Evolutionary conservation across 2,113 vertebrate genomes (phyloP).

Genomic region (Sclerurus mexicanus): DNA sequence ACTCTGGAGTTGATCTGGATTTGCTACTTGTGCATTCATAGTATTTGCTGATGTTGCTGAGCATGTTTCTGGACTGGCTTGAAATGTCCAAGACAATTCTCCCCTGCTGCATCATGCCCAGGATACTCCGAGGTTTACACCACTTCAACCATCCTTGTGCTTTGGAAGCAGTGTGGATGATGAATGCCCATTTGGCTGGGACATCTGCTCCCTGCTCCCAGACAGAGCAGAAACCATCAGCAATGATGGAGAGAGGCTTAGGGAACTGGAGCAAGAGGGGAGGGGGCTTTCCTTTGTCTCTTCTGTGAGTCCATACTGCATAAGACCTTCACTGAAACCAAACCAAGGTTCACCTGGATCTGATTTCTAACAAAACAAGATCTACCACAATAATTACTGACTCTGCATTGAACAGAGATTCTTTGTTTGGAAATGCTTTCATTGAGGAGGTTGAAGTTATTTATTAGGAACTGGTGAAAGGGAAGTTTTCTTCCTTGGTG

Average conservation of each 20-base stretch:
- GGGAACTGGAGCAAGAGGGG: background rate
- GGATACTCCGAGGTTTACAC: background rate
- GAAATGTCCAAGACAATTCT: background rate
- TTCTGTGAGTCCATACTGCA: background rate
- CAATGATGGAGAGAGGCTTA: background rate
- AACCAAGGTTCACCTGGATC: background rate
- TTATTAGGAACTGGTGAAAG: constrained; percentile 30
- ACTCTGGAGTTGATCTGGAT: background rate
- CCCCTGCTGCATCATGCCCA: fast-evolving
- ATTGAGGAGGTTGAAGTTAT: constrained; percentile 19
- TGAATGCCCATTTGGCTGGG: background rate
- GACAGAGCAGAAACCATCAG: background rate
- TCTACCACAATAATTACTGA: background rate
- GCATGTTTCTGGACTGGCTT: background rate
- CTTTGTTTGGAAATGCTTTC: constrained; percentile 27
- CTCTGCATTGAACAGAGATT: background rate
- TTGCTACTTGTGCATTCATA: background rate
- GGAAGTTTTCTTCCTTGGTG: background rate
- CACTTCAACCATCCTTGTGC: background rate
- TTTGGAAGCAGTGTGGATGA: background rate
- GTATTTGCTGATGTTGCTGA: background rate
- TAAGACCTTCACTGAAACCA: background rate
- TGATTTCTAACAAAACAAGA: background rate
- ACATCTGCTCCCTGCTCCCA: background rate
- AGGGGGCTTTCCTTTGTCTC: background rate